Evolutionary conservation across 2,888 invertebrate genomes (phyloP).

Genomic region (Sinopyrophorus schimmeli): DNA sequence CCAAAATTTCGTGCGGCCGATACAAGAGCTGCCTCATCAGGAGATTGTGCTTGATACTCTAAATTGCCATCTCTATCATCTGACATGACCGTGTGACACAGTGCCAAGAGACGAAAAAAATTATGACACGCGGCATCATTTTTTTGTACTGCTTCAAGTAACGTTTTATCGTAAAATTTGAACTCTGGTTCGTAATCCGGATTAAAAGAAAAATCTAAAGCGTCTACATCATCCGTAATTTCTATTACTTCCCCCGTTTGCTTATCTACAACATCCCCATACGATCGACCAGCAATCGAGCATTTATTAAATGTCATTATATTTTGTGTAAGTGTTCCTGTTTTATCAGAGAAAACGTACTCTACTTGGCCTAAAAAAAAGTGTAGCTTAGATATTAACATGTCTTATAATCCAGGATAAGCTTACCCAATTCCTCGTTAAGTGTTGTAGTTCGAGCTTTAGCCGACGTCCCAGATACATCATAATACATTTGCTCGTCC

Average conservation of each 20-base stretch:
- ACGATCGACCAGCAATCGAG: conserved; percentile 88
- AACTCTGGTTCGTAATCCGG: conserved; percentile 89
- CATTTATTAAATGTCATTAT: conserved; percentile 99
- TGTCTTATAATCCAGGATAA: background rate
- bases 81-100: conserved; percentile 99
- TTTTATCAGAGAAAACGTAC: conserved; percentile 99
- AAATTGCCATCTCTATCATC: conserved; percentile 84
- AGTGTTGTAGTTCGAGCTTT: conserved; percentile 96
- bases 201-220: conserved; percentile 94
- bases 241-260: conserved; percentile 86
- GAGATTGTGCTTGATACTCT: conserved; percentile 95
- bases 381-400: background rate
- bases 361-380: conserved; percentile 82
- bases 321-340: conserved; percentile 98
- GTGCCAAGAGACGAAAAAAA: conserved; percentile 89
- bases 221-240: conserved; percentile 76
- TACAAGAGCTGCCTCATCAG: conserved; percentile 96
- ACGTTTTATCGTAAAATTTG: conserved; percentile 86
- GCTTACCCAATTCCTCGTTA: conserved; percentile 89
- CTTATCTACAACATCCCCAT: conserved; percentile 89
- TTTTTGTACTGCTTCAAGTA: conserved; percentile 80
- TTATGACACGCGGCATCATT: conserved; percentile 76
- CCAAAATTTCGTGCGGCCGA: conserved; percentile 98
- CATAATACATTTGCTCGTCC: conserved; percentile 98
- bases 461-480: conserved; percentile 85